Percentiles rank a stretch among this genome's conserved stretches.
Conservation (phyloP, 1,140 invertebrate species). For the Cheumatopsyche charites region DNA sequence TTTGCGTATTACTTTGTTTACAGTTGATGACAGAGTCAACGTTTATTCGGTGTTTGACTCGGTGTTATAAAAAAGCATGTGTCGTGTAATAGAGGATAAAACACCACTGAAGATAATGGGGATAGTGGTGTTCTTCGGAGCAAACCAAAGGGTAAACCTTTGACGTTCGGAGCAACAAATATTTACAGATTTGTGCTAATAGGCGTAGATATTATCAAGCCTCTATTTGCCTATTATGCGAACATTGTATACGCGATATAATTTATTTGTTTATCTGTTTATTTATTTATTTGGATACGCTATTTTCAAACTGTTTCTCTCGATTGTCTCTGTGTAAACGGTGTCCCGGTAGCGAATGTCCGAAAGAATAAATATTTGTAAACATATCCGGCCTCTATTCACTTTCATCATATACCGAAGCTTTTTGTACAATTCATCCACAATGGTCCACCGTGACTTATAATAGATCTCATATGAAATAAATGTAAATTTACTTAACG, state of each 20-base stretch:
- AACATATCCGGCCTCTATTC: constrained; percentile 29
- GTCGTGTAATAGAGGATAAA: neutral
- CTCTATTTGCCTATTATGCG: neutral
- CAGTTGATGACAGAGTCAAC: too few relatives aligned
- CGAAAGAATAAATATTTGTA: constrained; percentile 36
- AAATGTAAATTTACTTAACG: constrained; percentile 35
- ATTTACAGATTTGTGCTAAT: constrained; percentile 26
- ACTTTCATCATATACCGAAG: neutral
- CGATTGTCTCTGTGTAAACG: constrained; percentile 23
- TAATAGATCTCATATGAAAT: constrained; percentile 7
- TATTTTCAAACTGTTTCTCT: neutral
- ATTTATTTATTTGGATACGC: neutral
- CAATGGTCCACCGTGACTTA: neutral
- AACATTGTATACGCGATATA: neutral
- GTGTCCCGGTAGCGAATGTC: constrained; percentile 15
- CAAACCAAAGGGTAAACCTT: constrained; percentile 14
- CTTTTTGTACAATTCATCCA: too few relatives aligned
- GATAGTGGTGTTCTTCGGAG: neutral
- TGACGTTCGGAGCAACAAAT: constrained; percentile 8
- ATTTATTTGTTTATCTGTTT: neutral
- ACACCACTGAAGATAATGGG: neutral
- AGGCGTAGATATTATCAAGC: constrained; percentile 14
- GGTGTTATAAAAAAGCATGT: too few relatives aligned
- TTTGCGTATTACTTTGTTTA: too few relatives aligned
- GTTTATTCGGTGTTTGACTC: too few relatives aligned